A percentile compares a stretch with the other conserved stretches of the same genome.
Evolutionary conservation across 2,888 invertebrate genomes (phyloP).

Genomic region (Pharmacophagus antenor): DNA sequence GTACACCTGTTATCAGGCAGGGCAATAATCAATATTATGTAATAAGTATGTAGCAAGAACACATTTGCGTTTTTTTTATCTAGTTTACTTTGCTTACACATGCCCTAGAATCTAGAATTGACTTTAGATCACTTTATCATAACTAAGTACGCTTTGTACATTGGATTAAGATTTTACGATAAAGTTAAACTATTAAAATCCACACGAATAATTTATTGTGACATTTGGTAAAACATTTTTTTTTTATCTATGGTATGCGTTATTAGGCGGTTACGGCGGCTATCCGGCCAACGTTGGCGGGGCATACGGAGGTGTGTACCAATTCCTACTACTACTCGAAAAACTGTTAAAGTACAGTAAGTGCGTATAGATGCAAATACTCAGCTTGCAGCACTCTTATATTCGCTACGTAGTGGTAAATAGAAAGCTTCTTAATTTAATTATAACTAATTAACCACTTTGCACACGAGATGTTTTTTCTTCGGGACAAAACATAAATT

Average conservation of each 20-base stretch:
- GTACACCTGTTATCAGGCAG: too few species aligned
- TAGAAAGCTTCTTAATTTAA: background rate
- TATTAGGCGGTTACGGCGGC: conserved; percentile 33
- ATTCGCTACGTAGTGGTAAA: background rate
- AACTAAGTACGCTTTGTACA: background rate
- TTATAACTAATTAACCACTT: background rate
- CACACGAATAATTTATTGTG: background rate
- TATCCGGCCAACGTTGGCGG: conserved; percentile 30
- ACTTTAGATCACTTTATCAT: too few species aligned
- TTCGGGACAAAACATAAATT: too few species aligned
- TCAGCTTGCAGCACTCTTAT: conserved; percentile 7
- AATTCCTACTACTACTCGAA: conserved; percentile 28
- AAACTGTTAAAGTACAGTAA: conserved; percentile 26
- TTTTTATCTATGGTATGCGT: conserved; percentile 2
- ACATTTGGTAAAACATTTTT: background rate
- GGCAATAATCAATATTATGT: too few species aligned
- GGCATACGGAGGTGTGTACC: conserved; percentile 35
- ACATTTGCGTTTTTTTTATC: too few species aligned
- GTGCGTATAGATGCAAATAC: conserved; percentile 4
- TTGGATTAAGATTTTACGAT: too few species aligned
- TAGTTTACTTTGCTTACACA: too few species aligned
- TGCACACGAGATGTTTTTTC: too few species aligned
- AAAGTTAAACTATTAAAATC: background rate
- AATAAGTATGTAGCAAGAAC: too few species aligned
- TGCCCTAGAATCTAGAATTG: too few species aligned